Evolutionary conservation across 1,140 invertebrate genomes (phyloP).

Genomic region (Bombus impatiens): DNA sequence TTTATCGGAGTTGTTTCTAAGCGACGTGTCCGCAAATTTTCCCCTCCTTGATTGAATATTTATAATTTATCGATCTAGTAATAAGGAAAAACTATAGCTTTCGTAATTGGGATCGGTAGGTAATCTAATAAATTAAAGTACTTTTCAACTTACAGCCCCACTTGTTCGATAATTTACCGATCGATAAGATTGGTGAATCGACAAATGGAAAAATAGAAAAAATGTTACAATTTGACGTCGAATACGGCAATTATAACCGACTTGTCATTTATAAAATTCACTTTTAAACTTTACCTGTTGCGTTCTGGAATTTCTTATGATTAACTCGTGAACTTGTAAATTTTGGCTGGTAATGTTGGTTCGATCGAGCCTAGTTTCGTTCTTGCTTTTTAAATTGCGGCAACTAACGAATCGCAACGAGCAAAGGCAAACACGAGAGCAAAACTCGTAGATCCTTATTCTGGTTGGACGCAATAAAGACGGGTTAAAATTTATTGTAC

Average conservation of each 20-base stretch:
- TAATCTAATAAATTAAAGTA: no score
- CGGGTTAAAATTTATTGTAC: conserved; percentile 31
- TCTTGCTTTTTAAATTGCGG: not conserved
- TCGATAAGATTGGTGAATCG: no score
- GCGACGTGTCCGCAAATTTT: not conserved
- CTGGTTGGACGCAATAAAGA: conserved; percentile 5
- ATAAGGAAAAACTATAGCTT: not conserved
- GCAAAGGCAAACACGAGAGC: not conserved
- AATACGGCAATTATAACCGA: no score
- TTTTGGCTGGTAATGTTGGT: not conserved
- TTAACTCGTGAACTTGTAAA: no score
- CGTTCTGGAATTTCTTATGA: not conserved
- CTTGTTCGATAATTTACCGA: no score
- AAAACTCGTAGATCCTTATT: conserved; percentile 1
- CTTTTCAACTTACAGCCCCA: no score
- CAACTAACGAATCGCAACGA: not conserved
- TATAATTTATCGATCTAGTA: not conserved
- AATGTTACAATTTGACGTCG: no score
- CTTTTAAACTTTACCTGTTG: not conserved
- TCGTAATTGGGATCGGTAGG: not conserved
- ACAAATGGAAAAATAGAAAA: no score
- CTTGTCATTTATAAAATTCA: not conserved
- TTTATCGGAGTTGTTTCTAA: conserved; percentile 1
- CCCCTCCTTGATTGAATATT: not conserved
- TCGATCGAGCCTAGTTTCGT: not conserved